A percentile compares a stretch with the other conserved stretches of the same genome.
These are phyloP conservation scores for Periophthalmus modestus DNA, from an alignment of 2,113 vertebrate species.

Conservation along the genomic window DNA sequence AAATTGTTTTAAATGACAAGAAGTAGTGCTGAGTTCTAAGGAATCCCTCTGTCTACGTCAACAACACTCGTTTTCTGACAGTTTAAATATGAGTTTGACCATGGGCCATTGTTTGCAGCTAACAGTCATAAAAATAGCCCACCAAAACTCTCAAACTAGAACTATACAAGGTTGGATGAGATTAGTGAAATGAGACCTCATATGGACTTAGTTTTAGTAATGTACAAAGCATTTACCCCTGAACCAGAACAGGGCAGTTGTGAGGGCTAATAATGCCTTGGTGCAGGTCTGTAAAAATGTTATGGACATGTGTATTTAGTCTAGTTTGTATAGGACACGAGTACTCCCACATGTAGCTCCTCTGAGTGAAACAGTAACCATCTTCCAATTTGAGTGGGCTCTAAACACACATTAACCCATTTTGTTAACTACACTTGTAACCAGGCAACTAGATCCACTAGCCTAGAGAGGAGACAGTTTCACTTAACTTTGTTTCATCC, in stretches of 20 bases:
- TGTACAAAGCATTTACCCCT: too few species aligned
- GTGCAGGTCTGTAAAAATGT: not conserved
- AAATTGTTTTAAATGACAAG: too few species aligned
- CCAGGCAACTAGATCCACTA: slow-evolving; percentile 47
- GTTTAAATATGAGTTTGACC: too few species aligned
- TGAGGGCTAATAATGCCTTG: not conserved
- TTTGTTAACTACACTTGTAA: slow-evolving; percentile 51
- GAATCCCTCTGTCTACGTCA: too few species aligned
- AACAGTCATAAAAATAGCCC: too few species aligned
- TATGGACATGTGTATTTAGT: not conserved
- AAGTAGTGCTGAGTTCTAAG: too few species aligned
- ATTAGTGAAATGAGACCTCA: too few species aligned
- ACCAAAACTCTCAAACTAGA: too few species aligned
- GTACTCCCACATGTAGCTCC: slow-evolving; percentile 1
- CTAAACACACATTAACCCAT: slow-evolving; percentile 33
- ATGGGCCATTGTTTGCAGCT: too few species aligned
- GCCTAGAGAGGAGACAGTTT: not conserved
- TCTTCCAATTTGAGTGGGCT: slow-evolving; percentile 33
- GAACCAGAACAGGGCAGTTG: not conserved
- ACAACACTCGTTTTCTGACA: too few species aligned
- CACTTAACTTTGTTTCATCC: not conserved
- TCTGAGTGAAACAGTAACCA: slow-evolving; percentile 11
- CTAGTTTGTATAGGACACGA: slow-evolving; percentile 11
- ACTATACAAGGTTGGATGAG: too few species aligned
- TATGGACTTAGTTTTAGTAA: too few species aligned